Evolutionary conservation across 2,888 invertebrate species (phyloP), one percentile per base, ranked within the genome.

Genomic region (Melolontha melolontha): DNA sequence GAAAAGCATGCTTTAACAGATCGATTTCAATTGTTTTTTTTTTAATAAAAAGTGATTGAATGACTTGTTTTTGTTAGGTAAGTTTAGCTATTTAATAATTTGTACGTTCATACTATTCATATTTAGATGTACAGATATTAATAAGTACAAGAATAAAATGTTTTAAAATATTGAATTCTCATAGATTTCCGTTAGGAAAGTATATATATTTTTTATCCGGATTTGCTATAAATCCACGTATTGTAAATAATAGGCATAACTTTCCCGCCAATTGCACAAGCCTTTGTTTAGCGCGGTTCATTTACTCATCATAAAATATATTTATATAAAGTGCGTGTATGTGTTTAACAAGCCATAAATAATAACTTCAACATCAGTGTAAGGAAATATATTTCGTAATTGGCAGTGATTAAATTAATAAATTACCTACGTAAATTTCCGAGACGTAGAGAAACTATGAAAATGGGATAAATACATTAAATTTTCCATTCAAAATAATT

Each of bases 251-350:
- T 49, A 11, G 47, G 47, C 47, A 44, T 6, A 34, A 34, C 16
- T 62, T 54, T 62, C 59, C 59, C 59, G 59, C 59, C 59, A 62
- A 62, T 47, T 62, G 59, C 47, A 47, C 47, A 62, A 29, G 59
- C 7, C 39, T 29, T 16, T 47, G 16, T 47, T 34, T 62, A 62
- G 10, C 47, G 16, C 14, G 8, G 16, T 34, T 34, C 16, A 16
- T 42, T 62, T 62, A 62, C 14, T 39, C 47, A 34, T 5, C 34
- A 34, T 34, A 34, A 5, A 34, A 8, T 17, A 39, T 47, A 62
- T 62, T 47, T 62, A 62, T 62, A 14, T 47, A 47, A 10, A 14
- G 10, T 10, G 10, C 14, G 27, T 57, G 29, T 27, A 16, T 47
- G 17, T 62, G 16, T 14, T 47, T 47, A 62, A 49, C n/a, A 11